A percentile compares a stretch with the other conserved stretches of the same genome.
phyloP scores from a whole-genome alignment of 2,888 invertebrate genomes.

The Halocaridina rubra region DNA sequence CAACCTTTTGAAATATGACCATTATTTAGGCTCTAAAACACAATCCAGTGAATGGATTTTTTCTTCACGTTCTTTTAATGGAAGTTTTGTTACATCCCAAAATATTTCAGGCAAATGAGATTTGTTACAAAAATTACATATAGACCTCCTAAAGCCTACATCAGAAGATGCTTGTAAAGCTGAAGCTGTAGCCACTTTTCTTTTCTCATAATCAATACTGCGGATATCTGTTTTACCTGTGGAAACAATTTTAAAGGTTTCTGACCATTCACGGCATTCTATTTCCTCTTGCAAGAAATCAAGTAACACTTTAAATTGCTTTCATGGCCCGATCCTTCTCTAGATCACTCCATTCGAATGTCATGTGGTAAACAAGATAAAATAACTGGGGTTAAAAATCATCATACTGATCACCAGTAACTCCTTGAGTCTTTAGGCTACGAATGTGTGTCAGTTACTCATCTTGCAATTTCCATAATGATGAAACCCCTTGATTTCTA shows the following conservation, averaged over 20 bases:
- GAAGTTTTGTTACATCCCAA: neutral
- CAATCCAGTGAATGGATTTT: neutral
- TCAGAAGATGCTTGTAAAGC: neutral
- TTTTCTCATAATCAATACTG: too few relatives aligned
- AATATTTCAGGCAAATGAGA: neutral
- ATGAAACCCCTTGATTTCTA: neutral
- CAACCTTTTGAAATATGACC: neutral
- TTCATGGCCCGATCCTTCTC: neutral
- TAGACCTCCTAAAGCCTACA: neutral
- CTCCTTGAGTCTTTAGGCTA: neutral
- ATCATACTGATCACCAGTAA: neutral
- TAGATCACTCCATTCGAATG: neutral
- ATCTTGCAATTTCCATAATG: neutral
- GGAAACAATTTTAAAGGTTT: too few relatives aligned
- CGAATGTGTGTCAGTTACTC: neutral
- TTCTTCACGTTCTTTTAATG: neutral
- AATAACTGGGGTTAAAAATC: neutral
- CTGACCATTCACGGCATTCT: neutral
- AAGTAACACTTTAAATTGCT: neutral
- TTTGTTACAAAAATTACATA: neutral
- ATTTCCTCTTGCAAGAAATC: neutral
- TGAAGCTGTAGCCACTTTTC: neutral
- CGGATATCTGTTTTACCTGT: too few relatives aligned
- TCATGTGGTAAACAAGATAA: neutral
- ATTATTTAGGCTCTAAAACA: neutral